Evolutionary conservation across 2,888 invertebrate species (phyloP).

Genomic region (Myopa testacea): DNA sequence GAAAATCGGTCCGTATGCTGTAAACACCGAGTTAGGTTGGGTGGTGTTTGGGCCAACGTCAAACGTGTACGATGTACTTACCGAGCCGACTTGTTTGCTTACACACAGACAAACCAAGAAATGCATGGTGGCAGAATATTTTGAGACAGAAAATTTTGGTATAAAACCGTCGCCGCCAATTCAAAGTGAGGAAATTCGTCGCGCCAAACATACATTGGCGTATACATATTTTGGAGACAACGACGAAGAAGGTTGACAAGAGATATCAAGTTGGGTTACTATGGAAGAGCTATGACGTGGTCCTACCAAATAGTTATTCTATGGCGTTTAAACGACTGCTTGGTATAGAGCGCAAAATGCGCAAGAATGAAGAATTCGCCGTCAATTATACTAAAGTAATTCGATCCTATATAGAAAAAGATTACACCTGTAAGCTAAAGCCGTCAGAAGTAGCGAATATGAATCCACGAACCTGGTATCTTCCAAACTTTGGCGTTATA

Average conservation of each 20-base stretch:
- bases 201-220: constrained; percentile 4
- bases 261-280: constrained; percentile 39
- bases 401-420: constrained; percentile 30
- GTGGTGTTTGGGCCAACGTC: constrained; percentile 34
- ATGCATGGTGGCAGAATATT: background rate
- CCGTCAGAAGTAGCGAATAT: background rate
- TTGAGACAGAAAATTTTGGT: constrained; percentile 14
- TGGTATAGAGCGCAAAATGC: constrained; percentile 39
- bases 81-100: constrained; percentile 9
- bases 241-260: background rate
- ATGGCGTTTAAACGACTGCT: constrained; percentile 42
- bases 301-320: constrained; percentile 39
- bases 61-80: background rate
- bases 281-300: constrained; percentile 39
- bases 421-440: constrained; percentile 24
- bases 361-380: constrained; percentile 30
- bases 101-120: background rate
- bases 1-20: constrained; percentile 24
- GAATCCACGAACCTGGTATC: constrained; percentile 49
- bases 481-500: constrained; percentile 52
- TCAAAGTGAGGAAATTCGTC: background rate
- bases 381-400: constrained; percentile 37
- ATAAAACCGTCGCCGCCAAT: constrained; percentile 17
- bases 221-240: background rate
- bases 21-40: constrained; percentile 38